Percentiles rank a stretch among this genome's conserved stretches.
phyloP scores from a whole-genome alignment of 2,113 vertebrate genomes.

The Ageneiosus marmoratus region DNA sequence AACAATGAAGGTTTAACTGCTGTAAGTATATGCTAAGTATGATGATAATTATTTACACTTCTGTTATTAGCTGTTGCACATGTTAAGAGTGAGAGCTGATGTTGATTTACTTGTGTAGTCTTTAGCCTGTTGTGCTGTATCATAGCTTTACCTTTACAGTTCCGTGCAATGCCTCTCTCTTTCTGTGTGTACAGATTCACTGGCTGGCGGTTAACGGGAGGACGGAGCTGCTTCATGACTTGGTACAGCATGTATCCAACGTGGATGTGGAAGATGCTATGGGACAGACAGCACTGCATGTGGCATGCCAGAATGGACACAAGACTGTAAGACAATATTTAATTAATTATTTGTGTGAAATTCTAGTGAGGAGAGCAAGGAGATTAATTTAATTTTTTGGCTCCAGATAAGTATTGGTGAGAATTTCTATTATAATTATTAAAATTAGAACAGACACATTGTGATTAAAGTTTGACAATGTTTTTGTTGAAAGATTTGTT shows the following conservation, averaged over 20 bases:
- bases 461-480: background rate
- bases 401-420: no score
- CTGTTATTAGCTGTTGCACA: background rate
- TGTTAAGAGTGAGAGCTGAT: background rate
- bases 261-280: conserved; percentile 98
- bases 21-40: conserved; percentile 79
- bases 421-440: no score
- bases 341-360: background rate
- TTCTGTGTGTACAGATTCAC: conserved; percentile 81
- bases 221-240: conserved; percentile 93
- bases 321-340: conserved; percentile 79
- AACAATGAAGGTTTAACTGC: conserved; percentile 98
- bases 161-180: background rate
- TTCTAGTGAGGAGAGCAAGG: background rate
- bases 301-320: conserved; percentile 97
- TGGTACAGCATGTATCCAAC: conserved; percentile 94
- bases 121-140: background rate
- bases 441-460: background rate
- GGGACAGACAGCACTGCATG: conserved; percentile 96
- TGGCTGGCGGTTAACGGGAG: conserved; percentile 96
- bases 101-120: background rate
- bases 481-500: background rate
- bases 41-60: background rate
- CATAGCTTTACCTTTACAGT: background rate
- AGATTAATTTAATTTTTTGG: background rate